These are phyloP conservation scores for Masnerella sp. DNA, from an alignment of 2,888 invertebrate genomes.

Conservation along the genomic window DNA sequence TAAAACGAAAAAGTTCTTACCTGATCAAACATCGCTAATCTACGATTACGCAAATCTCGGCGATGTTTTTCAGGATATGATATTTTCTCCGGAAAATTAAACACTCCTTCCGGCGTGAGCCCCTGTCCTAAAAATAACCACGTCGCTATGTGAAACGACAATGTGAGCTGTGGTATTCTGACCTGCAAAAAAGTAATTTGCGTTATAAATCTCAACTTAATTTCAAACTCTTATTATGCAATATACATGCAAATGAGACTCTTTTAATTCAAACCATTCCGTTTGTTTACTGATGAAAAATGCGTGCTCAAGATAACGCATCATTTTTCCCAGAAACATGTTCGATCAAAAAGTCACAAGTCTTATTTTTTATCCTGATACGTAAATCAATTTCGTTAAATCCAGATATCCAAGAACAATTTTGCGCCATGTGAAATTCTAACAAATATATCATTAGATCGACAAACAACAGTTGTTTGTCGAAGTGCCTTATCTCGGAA, in stretches of 20 bases:
- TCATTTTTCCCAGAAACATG: no score
- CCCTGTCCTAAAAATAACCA: slow-evolving; percentile 75
- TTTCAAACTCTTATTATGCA: background rate
- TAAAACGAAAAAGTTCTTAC: slow-evolving; percentile 13
- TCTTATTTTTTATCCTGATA: no score
- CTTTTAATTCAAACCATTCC: no score
- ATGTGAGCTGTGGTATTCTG: slow-evolving; percentile 70
- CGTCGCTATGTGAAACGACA: slow-evolving; percentile 74
- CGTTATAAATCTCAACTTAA: background rate
- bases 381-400: no score
- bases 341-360: no score
- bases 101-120: slow-evolving; percentile 64
- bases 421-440: background rate
- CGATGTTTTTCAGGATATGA: slow-evolving; percentile 75
- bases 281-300: background rate
- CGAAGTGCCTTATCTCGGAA: slow-evolving; percentile 6
- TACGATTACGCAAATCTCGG: slow-evolving; percentile 60
- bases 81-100: slow-evolving; percentile 65
- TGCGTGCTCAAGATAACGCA: background rate
- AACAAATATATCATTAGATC: background rate
- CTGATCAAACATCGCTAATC: slow-evolving; percentile 44
- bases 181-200: slow-evolving; percentile 58
- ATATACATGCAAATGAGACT: background rate
- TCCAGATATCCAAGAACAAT: background rate
- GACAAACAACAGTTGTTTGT: slow-evolving; percentile 18